Percentiles rank a stretch among this genome's conserved stretches.
Conservation (phyloP, 23 tunicate genomes). For the Styela plicata region DNA sequence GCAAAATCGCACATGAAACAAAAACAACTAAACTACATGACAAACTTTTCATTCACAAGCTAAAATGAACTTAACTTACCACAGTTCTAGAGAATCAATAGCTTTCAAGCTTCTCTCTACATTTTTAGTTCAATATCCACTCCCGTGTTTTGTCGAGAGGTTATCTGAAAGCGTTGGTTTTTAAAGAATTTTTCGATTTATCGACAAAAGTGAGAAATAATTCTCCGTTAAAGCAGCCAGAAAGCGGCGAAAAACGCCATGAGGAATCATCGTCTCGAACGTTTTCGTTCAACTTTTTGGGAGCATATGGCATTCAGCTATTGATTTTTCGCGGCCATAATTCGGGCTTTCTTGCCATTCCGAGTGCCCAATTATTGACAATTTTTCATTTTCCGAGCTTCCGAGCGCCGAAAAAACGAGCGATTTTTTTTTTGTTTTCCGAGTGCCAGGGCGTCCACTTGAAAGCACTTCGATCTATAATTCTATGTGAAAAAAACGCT, state of each 20-base stretch:
- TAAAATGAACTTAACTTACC: too few species aligned
- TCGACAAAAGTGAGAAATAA: conserved; percentile 12
- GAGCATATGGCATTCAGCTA: conserved; percentile 7
- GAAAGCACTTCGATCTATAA: conserved; percentile 17
- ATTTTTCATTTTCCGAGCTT: conserved; percentile 7
- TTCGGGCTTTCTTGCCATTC: conserved; percentile 5
- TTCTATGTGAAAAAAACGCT: not conserved
- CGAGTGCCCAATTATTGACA: conserved; percentile 25
- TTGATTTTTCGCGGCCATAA: conserved; percentile 2
- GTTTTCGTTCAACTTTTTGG: not conserved
- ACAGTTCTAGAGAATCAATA: too few species aligned
- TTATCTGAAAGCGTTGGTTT: not conserved
- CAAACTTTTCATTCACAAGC: too few species aligned
- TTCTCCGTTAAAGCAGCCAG: not conserved
- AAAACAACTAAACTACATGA: too few species aligned
- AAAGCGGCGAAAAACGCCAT: not conserved
- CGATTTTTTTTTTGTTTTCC: not conserved
- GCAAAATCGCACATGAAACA: too few species aligned
- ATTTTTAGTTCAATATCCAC: not conserved
- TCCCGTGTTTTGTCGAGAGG: not conserved
- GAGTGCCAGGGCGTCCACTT: conserved; percentile 5
- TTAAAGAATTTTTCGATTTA: conserved; percentile 1
- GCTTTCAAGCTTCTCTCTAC: too few species aligned
- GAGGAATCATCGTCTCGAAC: not conserved
- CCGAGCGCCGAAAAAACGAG: conserved; percentile 1